Conservation (phyloP, 2,888 invertebrate genomes). For the Agriopis aurantiaria region DNA sequence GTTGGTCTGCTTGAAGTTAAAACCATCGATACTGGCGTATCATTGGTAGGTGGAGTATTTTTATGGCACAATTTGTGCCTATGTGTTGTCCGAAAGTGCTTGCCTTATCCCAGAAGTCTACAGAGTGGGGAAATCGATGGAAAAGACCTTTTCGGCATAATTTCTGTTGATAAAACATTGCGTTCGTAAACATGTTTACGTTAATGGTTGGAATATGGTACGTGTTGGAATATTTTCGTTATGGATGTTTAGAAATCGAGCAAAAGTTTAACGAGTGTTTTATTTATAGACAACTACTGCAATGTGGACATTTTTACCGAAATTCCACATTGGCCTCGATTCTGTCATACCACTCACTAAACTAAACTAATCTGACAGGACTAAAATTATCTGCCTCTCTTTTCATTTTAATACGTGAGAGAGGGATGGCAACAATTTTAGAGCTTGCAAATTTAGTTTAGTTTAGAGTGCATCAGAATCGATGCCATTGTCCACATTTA, state of each 20-base stretch:
- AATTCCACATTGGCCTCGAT: too few species aligned
- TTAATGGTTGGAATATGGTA: too few species aligned
- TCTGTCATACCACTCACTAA: too few species aligned
- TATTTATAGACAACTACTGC: not conserved
- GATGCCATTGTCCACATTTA: too few species aligned
- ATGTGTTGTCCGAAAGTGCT: not conserved
- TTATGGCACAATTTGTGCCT: not conserved
- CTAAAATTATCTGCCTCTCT: too few species aligned
- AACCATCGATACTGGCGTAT: not conserved
- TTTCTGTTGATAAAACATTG: slow-evolving; percentile 30
- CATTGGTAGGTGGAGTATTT: not conserved
- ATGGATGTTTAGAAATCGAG: not conserved
- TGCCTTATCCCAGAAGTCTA: not conserved
- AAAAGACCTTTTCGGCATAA: slow-evolving; percentile 24
- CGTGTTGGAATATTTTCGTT: slow-evolving; percentile 22
- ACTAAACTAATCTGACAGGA: too few species aligned
- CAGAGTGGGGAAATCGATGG: not conserved
- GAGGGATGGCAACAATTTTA: too few species aligned
- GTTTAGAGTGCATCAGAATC: too few species aligned
- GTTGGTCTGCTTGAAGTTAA: not conserved
- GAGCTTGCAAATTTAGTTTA: too few species aligned
- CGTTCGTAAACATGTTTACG: slow-evolving; percentile 30
- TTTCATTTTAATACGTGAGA: too few species aligned
- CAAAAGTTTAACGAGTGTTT: not conserved
- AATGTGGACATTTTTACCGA: too few species aligned